Conservation (phyloP, 2,888 invertebrate genomes). For the Idaea biselata region DNA sequence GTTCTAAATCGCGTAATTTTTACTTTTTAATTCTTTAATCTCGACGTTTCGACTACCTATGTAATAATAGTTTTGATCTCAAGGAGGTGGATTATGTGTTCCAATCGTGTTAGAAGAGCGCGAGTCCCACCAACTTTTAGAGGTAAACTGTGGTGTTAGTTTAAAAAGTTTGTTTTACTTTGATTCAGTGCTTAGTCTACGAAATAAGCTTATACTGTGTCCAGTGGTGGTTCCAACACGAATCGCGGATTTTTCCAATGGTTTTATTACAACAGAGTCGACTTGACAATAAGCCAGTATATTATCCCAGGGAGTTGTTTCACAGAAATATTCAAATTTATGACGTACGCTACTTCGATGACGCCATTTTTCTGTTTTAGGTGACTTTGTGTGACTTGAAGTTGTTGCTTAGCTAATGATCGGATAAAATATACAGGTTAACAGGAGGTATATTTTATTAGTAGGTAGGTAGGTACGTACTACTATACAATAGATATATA, state of each 20-base stretch:
- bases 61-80: too few species aligned
- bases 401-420: background rate
- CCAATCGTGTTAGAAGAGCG: too few species aligned
- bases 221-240: slow-evolving; percentile 49
- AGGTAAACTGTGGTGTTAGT: too few species aligned
- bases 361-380: slow-evolving; percentile 28
- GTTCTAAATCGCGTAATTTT: too few species aligned
- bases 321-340: slow-evolving; percentile 75
- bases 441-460: too few species aligned
- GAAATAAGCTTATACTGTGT: slow-evolving; percentile 31
- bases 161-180: too few species aligned
- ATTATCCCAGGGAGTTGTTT: slow-evolving; percentile 60
- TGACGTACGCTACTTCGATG: slow-evolving; percentile 55
- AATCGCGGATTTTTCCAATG: slow-evolving; percentile 60
- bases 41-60: too few species aligned
- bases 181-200: background rate
- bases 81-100: too few species aligned
- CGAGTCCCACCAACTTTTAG: too few species aligned
- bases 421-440: background rate
- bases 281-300: slow-evolving; percentile 74
- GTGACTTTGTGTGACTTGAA: slow-evolving; percentile 4
- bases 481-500: too few species aligned
- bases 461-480: too few species aligned
- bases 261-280: slow-evolving; percentile 49
- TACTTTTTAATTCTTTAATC: too few species aligned